Percentiles rank a stretch among this genome's conserved stretches.
These are phyloP conservation scores for Cabera pusaria DNA, from an alignment of 2,888 invertebrate genomes.

Conservation along the genomic window DNA sequence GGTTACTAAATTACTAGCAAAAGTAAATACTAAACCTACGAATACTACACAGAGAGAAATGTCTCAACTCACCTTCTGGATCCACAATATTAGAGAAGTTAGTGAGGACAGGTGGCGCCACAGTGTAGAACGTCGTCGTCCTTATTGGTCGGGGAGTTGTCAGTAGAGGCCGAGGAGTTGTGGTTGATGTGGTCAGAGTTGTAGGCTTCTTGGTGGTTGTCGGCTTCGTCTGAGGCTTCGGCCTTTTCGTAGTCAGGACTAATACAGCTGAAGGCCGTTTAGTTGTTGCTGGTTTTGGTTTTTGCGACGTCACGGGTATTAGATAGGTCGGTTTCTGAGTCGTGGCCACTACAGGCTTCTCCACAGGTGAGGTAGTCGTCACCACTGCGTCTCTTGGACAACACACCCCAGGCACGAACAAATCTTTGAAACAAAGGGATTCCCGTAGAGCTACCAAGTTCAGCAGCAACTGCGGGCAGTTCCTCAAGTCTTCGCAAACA, in stretches of 20 bases:
- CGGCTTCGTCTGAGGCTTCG: constrained; percentile 39
- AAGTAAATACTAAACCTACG: too few species aligned
- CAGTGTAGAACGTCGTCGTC: constrained; percentile 76
- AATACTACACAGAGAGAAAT: too few species aligned
- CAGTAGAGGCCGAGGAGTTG: constrained; percentile 44
- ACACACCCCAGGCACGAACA: constrained; percentile 96
- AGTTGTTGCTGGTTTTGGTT: constrained; percentile 50
- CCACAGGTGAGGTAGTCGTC: constrained; percentile 49
- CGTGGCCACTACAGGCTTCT: constrained; percentile 59
- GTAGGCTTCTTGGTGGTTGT: constrained; percentile 48
- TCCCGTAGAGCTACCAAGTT: constrained; percentile 92
- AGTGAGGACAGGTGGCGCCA: constrained; percentile 56
- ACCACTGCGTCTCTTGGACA: constrained; percentile 86
- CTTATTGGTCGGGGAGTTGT: constrained; percentile 52
- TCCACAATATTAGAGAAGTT: constrained; percentile 81
- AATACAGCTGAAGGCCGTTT: constrained; percentile 53
- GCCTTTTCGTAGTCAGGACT: constrained; percentile 57
- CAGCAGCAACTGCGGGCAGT: constrained; percentile 92
- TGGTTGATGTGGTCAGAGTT: constrained; percentile 42
- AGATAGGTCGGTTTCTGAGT: constrained; percentile 71
- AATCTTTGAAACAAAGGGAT: constrained; percentile 94
- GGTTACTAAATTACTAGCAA: background rate
- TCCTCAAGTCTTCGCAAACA: constrained; percentile 93
- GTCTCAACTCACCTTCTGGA: constrained; percentile 74
- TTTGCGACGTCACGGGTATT: constrained; percentile 66